phyloP scores from a whole-genome alignment of 1,140 invertebrate species.

The Drosophila guanche region DNA sequence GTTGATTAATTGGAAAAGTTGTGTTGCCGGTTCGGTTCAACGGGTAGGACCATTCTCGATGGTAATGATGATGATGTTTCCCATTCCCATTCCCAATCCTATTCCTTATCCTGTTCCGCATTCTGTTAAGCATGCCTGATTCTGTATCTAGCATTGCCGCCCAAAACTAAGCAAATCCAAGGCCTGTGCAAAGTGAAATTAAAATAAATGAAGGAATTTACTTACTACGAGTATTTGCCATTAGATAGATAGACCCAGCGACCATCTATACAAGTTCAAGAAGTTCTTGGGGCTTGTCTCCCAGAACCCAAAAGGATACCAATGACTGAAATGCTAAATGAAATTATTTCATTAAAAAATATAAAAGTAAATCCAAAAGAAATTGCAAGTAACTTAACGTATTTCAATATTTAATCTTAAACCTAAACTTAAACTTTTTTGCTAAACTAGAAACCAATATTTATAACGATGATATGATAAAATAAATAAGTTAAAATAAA shows the following conservation, averaged over 20 bases:
- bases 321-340: slow-evolving; percentile 78
- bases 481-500: slow-evolving; percentile 5
- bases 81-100: background rate
- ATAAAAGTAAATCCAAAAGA: slow-evolving; percentile 34
- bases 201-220: slow-evolving; percentile 38
- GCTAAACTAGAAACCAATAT: slow-evolving; percentile 60
- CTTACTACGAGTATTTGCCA: slow-evolving; percentile 25
- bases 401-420: slow-evolving; percentile 60
- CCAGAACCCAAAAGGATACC: slow-evolving; percentile 28
- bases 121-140: slow-evolving; percentile 6
- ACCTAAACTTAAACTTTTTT: slow-evolving; percentile 52
- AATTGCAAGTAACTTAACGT: slow-evolving; percentile 49
- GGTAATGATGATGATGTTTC: slow-evolving; percentile 6
- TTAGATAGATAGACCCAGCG: slow-evolving; percentile 47
- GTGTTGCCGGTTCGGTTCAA: slow-evolving; percentile 34
- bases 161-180: slow-evolving; percentile 73
- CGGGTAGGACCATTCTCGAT: slow-evolving; percentile 35
- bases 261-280: slow-evolving; percentile 38
- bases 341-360: slow-evolving; percentile 72
- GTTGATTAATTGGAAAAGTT: slow-evolving; percentile 72
- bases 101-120: slow-evolving; percentile 6
- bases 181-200: slow-evolving; percentile 39
- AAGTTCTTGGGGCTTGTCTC: slow-evolving; percentile 22
- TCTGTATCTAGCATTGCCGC: slow-evolving; percentile 3
- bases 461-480: slow-evolving; percentile 4